phyloP scores from a whole-genome alignment of 2,888 invertebrate genomes.

The Lordiphosa fenestrarum region DNA sequence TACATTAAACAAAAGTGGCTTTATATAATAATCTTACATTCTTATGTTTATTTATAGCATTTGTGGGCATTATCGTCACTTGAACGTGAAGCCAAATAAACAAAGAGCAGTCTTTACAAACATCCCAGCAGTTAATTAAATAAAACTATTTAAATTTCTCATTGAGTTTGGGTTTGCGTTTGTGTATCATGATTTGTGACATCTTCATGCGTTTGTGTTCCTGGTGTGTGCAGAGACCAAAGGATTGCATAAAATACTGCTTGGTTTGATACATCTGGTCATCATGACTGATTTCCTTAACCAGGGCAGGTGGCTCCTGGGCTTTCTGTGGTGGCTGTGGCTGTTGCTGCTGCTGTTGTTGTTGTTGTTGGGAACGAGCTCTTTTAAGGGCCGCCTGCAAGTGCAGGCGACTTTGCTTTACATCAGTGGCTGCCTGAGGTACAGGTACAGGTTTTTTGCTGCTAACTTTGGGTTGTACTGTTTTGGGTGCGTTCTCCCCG shows the following conservation, averaged over 20 bases:
- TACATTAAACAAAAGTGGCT: no score
- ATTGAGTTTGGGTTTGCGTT: slow-evolving; percentile 21
- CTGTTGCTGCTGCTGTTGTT: not conserved
- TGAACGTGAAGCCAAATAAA: not conserved
- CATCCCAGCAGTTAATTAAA: not conserved
- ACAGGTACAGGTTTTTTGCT: not conserved
- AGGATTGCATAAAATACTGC: slow-evolving; percentile 38
- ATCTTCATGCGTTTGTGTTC: slow-evolving; percentile 32
- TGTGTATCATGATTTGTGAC: slow-evolving; percentile 13
- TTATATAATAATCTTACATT: no score
- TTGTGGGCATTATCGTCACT: not conserved
- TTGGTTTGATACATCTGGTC: slow-evolving; percentile 19
- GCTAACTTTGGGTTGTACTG: no score
- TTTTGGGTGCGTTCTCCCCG: not conserved
- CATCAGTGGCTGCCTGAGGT: slow-evolving; percentile 2
- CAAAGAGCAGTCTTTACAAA: not conserved
- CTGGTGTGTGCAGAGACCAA: slow-evolving; percentile 51
- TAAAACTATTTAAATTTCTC: slow-evolving; percentile 16
- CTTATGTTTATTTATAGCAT: no score
- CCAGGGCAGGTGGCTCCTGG: not conserved
- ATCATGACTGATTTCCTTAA: slow-evolving; percentile 3
- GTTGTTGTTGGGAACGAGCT: slow-evolving; percentile 29
- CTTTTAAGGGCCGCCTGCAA: slow-evolving; percentile 46
- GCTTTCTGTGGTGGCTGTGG: no score
- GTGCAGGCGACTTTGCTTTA: slow-evolving; percentile 48